Evolutionary conservation across 2,797 vertebrate genomes (phyloP), one percentile per base, ranked within the genome.

Genomic region (Leucoraja ocellata): DNA sequence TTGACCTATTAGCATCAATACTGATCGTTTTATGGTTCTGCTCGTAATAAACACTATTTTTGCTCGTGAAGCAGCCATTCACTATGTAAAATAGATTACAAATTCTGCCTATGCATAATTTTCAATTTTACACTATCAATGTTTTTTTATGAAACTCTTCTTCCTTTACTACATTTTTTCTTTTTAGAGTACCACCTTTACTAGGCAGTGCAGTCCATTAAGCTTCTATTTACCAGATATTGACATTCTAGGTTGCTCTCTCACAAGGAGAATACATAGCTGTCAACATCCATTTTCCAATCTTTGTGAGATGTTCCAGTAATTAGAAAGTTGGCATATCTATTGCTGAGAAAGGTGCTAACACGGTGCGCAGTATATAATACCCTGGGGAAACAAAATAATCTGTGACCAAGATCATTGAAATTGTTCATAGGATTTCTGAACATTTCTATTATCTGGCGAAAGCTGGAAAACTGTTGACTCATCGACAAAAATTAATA

Each of bases 201-300:
- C 11, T 23, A 54, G 90, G 71, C 68, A 54, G 68, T 71, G 39
- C 90, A 92, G 90, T 73, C 90, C 90, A 92, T 92, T 76, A 74
- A 92, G 90, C 90, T 92, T 5, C 71, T 73, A 71, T 74, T 92
- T 92, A 73, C 76, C 90, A 92, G 23, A 76, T 71, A 76, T n/a
- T 92, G 90, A 25, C 68, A 92, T 39, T 76, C 71, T 92, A 76
- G 54, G 73, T 92, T 73, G 90, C 71, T 92, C 90, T 92, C 71
- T 76, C 90, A 92, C 71, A 92, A 58, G 84, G 61, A 88, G 90
- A 92, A 92, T 71, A 74, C 90, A 73, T 71, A 92, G 71, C 68
- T 92, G 90, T 92, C 90, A 92, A 92, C 90, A 92, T 92, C 73
- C 73, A 74, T 92, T 92, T 92, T 92, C 23, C 90, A 92, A 76